A percentile compares a stretch with the other conserved stretches of the same genome.
Conservation (phyloP, 2,888 invertebrate species). For the Xestia rhomboidea region DNA sequence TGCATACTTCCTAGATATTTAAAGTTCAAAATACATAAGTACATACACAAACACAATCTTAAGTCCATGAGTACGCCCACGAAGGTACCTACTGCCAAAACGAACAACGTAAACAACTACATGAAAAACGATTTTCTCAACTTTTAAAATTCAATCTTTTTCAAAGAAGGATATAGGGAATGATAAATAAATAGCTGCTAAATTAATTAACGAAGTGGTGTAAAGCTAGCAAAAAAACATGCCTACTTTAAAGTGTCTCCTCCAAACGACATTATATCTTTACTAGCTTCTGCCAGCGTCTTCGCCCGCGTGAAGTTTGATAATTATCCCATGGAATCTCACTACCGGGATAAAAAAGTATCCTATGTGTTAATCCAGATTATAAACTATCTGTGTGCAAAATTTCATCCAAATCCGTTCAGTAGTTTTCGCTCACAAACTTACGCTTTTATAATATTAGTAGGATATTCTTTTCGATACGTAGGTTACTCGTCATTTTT, state of each 20-base stretch:
- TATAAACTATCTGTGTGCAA: no score
- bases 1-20: constrained; percentile 14
- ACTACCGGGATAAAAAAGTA: no score
- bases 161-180: background rate
- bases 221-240: background rate
- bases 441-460: no score
- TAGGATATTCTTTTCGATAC: background rate
- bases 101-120: background rate
- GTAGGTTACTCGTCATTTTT: background rate
- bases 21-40: constrained; percentile 12
- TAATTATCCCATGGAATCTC: no score
- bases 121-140: background rate
- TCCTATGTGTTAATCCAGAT: no score
- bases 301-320: no score
- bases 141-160: background rate
- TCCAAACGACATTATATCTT: constrained; percentile 2
- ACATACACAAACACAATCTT: no score
- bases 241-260: background rate
- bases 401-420: no score
- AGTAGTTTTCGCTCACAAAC: no score
- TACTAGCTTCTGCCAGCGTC: background rate
- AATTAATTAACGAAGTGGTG: background rate
- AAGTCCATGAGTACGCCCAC: background rate
- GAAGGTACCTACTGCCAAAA: background rate
- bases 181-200: background rate